Percentiles rank a stretch among this genome's conserved stretches.
phyloP scores from a whole-genome alignment of 2,888 invertebrate species.

The Rhagophthalmus giganteus region DNA sequence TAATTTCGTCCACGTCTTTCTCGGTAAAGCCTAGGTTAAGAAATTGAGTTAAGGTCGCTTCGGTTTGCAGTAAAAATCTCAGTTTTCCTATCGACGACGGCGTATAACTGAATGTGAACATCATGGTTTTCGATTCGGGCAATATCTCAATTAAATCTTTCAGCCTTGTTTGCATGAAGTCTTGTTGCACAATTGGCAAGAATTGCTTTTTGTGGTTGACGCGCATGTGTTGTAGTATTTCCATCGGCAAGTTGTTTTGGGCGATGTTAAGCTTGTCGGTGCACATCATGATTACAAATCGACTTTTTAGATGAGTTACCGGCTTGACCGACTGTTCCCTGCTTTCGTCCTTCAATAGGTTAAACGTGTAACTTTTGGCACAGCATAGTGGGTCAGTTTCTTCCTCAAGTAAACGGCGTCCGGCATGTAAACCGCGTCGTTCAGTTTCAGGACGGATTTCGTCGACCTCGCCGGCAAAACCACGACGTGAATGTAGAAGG shows the following conservation, averaged over 20 bases:
- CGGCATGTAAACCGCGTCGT: constrained; percentile 62
- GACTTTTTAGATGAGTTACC: constrained; percentile 75
- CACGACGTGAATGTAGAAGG: constrained; percentile 76
- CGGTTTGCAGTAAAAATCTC: constrained; percentile 75
- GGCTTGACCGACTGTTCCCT: constrained; percentile 54
- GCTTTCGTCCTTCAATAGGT: constrained; percentile 64
- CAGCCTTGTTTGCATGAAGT: constrained; percentile 79
- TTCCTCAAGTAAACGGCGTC: constrained; percentile 66
- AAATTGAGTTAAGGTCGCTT: constrained; percentile 72
- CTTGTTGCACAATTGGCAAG: constrained; percentile 81
- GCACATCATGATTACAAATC: constrained; percentile 75
- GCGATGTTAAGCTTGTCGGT: constrained; percentile 62
- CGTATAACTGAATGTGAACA: constrained; percentile 70
- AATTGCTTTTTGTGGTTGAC: constrained; percentile 67
- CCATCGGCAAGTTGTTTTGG: constrained; percentile 45
- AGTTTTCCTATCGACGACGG: constrained; percentile 81
- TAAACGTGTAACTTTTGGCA: constrained; percentile 78
- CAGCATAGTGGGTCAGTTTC: constrained; percentile 70
- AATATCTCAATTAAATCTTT: constrained; percentile 73
- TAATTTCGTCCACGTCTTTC: constrained; percentile 95
- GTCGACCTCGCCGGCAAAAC: constrained; percentile 63
- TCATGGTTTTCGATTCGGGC: constrained; percentile 62
- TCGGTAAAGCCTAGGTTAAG: constrained; percentile 81
- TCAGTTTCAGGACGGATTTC: constrained; percentile 59
- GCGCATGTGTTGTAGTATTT: constrained; percentile 55